These are phyloP conservation scores for Dinothrombium tinctorium DNA, from an alignment of 1,140 invertebrate genomes.

Conservation along the genomic window DNA sequence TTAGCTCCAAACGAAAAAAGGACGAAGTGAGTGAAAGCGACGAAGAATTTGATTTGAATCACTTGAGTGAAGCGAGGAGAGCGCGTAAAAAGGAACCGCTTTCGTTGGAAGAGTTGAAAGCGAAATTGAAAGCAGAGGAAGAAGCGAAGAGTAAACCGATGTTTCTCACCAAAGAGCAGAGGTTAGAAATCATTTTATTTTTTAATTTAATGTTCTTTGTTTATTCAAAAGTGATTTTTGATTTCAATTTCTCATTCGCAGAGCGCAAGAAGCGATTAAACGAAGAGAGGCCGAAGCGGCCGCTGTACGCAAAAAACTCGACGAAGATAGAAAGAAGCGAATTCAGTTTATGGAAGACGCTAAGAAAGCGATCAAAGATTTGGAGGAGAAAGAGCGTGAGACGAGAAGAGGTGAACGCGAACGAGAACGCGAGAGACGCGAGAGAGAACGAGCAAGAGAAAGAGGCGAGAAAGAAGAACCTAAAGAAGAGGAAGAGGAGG, in stretches of 20 bases:
- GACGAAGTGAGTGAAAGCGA: too few species aligned
- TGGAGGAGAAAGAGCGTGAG: conserved; percentile 14
- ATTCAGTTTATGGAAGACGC: conserved; percentile 33
- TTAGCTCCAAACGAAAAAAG: too few species aligned
- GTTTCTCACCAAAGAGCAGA: conserved; percentile 86
- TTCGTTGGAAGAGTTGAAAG: conserved; percentile 79
- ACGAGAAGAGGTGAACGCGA: conserved; percentile 14
- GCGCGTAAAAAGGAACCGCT: conserved; percentile 62
- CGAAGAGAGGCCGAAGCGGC: conserved; percentile 60
- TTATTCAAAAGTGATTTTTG: too few species aligned
- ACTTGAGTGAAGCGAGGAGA: too few species aligned
- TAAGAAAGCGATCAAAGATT: conserved; percentile 15
- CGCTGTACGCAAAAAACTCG: conserved; percentile 34
- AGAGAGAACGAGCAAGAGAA: conserved; percentile 19
- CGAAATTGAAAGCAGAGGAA: conserved; percentile 90
- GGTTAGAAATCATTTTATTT: too few species aligned
- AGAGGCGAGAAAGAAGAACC: conserved; percentile 19
- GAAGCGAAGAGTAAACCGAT: conserved; percentile 78
- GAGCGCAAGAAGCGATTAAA: conserved; percentile 62
- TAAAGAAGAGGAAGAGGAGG: conserved; percentile 16
- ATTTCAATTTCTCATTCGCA: too few species aligned
- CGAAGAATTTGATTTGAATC: too few species aligned
- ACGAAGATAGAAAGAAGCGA: conserved; percentile 41
- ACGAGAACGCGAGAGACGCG: conserved; percentile 20
- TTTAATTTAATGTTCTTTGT: too few species aligned